Base-by-base conservation (phyloP, 2,797 vertebrate species). In the Clarias platycephalus region DNA sequence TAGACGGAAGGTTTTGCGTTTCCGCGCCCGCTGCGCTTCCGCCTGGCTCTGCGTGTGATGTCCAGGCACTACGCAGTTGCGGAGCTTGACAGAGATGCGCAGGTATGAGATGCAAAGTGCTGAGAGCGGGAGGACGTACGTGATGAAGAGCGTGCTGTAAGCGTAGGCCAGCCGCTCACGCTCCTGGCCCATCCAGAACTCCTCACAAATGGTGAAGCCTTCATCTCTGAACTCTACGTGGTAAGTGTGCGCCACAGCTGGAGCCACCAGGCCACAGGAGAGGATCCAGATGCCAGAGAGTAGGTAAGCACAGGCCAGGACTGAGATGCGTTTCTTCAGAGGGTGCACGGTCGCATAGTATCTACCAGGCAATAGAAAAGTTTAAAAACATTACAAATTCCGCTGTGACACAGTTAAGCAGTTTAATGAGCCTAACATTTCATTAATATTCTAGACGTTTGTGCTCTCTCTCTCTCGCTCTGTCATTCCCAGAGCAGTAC, bases 281-380 rank as follows among this genome's bases (percentile, higher is more conserved):
- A 97, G 91, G 84, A 97, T 94, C 96, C 96, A 97, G 89, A 97
- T 95, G 12, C 95, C 95, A 0, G 94, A 94, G 66, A 97, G 91
- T 57, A 97, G 93, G 6, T 94, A 96, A 20, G 95, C 91, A 75
- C 96, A 97, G 0, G 93, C 94, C 86, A 93, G 87, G 53, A 96
- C 94, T 0, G 96, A 96, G 89, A 97, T 94, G 7, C 96, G 95
- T 90, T 94, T 96, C 90, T 96, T 97, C 85, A 97, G 92, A 2
- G 96, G 96, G 89, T 97, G 96, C 64, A 97, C 95, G 0, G 96
- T 97, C 81, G 96, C 95, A 0, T 97, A 96, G 88, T 97, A 97
- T 89, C 96, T 97, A 82, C 1, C 5, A 66, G 6, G 53, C 10
- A 83, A 55, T 13, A 81, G 58, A 82, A 85, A 58, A 16, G 10